phyloP scores from a whole-genome alignment of 1,140 invertebrate genomes.

The Trypoxylus dichotomus region DNA sequence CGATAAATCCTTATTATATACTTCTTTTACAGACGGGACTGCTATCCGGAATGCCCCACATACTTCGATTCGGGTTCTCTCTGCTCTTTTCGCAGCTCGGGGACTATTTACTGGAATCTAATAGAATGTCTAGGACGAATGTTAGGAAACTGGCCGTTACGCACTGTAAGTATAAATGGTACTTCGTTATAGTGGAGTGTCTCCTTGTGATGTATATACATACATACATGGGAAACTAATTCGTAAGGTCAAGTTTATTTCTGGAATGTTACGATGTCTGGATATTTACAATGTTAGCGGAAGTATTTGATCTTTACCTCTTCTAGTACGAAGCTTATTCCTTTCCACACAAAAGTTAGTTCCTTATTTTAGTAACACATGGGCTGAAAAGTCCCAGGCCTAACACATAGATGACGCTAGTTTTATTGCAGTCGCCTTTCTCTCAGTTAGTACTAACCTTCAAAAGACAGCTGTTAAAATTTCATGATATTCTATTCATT shows the following conservation, averaged over 20 bases:
- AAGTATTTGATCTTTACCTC: neutral
- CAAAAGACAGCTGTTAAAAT: too few relatives aligned
- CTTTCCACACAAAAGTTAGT: too few relatives aligned
- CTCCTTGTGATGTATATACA: neutral
- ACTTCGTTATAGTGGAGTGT: neutral
- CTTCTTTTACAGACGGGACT: conserved; percentile 61
- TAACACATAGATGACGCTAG: too few relatives aligned
- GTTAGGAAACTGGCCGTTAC: conserved; percentile 65
- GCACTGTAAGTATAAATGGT: conserved; percentile 55
- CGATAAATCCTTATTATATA: neutral
- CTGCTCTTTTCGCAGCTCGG: conserved; percentile 61
- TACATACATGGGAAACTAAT: neutral
- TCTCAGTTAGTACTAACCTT: too few relatives aligned
- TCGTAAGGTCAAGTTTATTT: neutral
- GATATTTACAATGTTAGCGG: neutral
- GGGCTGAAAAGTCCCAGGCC: too few relatives aligned
- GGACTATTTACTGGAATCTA: conserved; percentile 63
- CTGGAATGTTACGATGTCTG: neutral
- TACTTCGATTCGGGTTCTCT: conserved; percentile 65
- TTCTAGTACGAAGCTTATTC: too few relatives aligned
- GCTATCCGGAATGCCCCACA: conserved; percentile 66
- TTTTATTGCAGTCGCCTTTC: too few relatives aligned
- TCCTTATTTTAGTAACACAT: too few relatives aligned
- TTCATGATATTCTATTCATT: too few relatives aligned
- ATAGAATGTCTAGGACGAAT: conserved; percentile 63